Conservation (phyloP, 2,888 invertebrate species). For the Xanthia togata region DNA sequence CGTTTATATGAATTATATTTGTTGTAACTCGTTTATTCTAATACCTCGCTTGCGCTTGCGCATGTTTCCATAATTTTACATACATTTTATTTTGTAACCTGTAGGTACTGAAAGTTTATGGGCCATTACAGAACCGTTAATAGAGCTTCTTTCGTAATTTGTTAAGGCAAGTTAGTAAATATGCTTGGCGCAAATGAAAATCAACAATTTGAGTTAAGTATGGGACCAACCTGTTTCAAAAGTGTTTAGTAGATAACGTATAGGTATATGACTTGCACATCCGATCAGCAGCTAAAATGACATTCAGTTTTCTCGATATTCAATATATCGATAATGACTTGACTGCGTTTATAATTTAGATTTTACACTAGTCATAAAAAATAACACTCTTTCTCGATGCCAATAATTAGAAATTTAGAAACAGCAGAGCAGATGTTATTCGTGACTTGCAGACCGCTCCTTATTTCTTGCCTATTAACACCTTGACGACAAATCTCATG, state of each 20-base stretch:
- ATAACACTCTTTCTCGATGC: constrained; percentile 23
- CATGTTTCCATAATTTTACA: constrained; percentile 21
- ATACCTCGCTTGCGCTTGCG: constrained; percentile 1
- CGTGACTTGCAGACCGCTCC: constrained; percentile 45
- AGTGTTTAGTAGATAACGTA: neutral
- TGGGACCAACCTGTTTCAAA: neutral
- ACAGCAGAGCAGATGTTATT: constrained; percentile 15
- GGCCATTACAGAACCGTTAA: constrained; percentile 30
- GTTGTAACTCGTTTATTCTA: constrained; percentile 14
- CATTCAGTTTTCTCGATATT: constrained; percentile 10
- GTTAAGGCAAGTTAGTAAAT: constrained; percentile 10
- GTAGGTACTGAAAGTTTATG: constrained; percentile 20
- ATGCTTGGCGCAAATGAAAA: neutral
- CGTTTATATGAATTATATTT: constrained; percentile 37
- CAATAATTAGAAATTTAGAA: constrained; percentile 49
- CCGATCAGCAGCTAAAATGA: constrained; percentile 4
- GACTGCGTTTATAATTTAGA: neutral
- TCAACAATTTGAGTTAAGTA: neutral
- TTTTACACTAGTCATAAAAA: constrained; percentile 30
- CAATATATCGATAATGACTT: constrained; percentile 19
- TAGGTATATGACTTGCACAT: neutral
- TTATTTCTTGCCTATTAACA: constrained; percentile 46
- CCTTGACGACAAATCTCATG: constrained; percentile 57
- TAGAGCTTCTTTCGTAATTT: constrained; percentile 3
- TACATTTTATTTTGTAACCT: constrained; percentile 18